These are phyloP conservation scores for Acanthaster planci DNA, from an alignment of 35 echinoderm and acorn worm genomes.

Conservation along the genomic window DNA sequence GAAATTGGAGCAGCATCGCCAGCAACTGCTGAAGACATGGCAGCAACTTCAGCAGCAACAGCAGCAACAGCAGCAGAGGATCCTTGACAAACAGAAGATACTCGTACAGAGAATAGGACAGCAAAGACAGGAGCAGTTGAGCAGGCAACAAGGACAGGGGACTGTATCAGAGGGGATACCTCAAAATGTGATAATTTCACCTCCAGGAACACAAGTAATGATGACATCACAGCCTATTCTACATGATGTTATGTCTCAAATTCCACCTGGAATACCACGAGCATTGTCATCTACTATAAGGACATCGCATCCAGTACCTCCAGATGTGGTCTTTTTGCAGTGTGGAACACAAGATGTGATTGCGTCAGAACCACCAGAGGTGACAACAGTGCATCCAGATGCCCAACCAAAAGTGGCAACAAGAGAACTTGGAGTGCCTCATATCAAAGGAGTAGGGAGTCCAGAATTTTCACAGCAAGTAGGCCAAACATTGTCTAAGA, in stretches of 20 bases:
- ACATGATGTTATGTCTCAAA: no score
- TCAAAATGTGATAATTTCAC: background rate
- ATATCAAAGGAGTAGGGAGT: no score
- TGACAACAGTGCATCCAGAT: background rate
- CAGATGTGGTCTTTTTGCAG: no score
- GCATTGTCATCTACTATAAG: no score
- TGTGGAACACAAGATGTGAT: no score
- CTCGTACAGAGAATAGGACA: slow-evolving; percentile 48
- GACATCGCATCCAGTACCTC: no score
- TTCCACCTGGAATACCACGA: no score
- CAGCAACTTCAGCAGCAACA: slow-evolving; percentile 39
- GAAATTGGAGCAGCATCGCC: slow-evolving; percentile 30
- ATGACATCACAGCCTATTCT: background rate
- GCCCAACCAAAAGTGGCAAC: background rate
- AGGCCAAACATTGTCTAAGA: background rate
- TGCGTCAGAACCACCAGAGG: background rate
- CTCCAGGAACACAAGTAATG: background rate
- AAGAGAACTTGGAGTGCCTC: background rate
- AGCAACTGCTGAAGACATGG: slow-evolving; percentile 29
- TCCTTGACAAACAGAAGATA: slow-evolving; percentile 41
- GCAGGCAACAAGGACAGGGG: background rate
- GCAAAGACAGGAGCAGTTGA: slow-evolving; percentile 28
- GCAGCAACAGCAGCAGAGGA: slow-evolving; percentile 25
- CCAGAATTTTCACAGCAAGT: background rate
- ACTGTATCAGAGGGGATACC: background rate